Conservation (phyloP, 2,113 vertebrate genomes). For the Phaethornis superciliosus region DNA sequence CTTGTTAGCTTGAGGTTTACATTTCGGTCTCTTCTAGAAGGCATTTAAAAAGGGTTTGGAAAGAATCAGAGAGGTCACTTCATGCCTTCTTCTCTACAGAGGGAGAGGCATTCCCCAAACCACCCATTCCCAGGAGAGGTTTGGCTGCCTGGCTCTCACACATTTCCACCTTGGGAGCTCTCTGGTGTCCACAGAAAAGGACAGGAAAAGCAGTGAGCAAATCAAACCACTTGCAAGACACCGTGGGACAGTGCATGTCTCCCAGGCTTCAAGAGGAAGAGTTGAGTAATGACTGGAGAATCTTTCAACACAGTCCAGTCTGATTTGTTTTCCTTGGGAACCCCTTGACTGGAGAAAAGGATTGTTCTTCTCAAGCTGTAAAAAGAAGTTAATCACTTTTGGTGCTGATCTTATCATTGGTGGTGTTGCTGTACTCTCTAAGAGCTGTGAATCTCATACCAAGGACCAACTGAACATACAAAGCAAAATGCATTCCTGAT, state of each 20-base stretch:
- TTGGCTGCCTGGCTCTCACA: not conserved
- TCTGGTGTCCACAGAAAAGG: not conserved
- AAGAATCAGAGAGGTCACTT: not conserved
- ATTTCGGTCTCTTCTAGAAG: not conserved
- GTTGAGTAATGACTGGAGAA: not conserved
- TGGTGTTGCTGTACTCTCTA: not conserved
- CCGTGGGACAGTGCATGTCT: fast-evolving
- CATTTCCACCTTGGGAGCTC: not conserved
- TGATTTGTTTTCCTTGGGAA: not conserved
- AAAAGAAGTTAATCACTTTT: not conserved
- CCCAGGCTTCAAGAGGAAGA: not conserved
- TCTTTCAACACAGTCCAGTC: not conserved
- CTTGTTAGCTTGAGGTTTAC: not conserved
- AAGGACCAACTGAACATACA: fast-evolving
- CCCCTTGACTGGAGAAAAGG: not conserved
- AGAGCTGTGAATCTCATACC: not conserved
- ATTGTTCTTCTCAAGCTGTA: not conserved
- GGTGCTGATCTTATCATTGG: not conserved
- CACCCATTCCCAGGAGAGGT: fast-evolving
- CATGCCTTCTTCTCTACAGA: fast-evolving
- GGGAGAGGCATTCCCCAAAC: not conserved
- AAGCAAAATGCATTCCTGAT: not conserved
- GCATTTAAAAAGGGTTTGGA: not conserved
- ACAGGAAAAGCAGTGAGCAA: conserved; percentile 37
- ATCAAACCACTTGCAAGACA: not conserved